These are phyloP conservation scores for Hecatera dysodea DNA, from an alignment of 2,888 invertebrate genomes.

Conservation along the genomic window DNA sequence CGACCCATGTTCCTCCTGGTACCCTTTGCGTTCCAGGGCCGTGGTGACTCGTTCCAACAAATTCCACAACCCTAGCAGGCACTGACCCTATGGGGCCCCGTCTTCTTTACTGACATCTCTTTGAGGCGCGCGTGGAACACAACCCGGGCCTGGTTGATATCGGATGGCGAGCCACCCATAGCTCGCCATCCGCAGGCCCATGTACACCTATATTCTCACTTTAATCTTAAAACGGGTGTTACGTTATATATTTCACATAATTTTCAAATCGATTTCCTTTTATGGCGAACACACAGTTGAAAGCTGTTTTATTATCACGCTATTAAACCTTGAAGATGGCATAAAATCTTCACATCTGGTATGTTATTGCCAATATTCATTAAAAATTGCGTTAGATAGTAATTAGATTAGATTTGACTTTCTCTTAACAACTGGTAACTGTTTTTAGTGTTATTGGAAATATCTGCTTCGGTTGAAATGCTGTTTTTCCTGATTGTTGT, in stretches of 20 bases:
- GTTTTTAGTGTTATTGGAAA: conserved; percentile 2
- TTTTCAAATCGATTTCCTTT: conserved; percentile 39
- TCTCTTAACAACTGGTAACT: background rate
- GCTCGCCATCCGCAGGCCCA: too few relatives aligned
- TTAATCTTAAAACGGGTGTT: background rate
- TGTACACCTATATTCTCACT: background rate
- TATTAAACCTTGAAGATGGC: conserved; percentile 31
- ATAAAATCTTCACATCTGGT: conserved; percentile 48
- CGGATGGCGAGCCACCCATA: too few relatives aligned
- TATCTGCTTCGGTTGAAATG: background rate
- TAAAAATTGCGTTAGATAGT: conserved; percentile 39
- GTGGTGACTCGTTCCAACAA: too few relatives aligned
- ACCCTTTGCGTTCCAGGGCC: too few relatives aligned
- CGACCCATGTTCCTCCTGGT: too few relatives aligned
- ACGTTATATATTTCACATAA: conserved; percentile 42
- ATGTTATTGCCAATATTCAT: conserved; percentile 30
- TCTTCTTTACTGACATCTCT: too few relatives aligned
- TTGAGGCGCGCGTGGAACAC: too few relatives aligned
- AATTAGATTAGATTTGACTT: conserved; percentile 25
- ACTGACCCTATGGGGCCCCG: too few relatives aligned
- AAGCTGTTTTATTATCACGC: conserved; percentile 39
- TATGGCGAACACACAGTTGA: conserved; percentile 30
- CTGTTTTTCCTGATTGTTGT: background rate
- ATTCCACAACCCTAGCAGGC: too few relatives aligned
- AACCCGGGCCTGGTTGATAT: too few relatives aligned